Percentiles rank a stretch among this genome's conserved stretches.
These are phyloP conservation scores for Alligator sinensis DNA, from an alignment of 2,113 vertebrate genomes.

Conservation along the genomic window DNA sequence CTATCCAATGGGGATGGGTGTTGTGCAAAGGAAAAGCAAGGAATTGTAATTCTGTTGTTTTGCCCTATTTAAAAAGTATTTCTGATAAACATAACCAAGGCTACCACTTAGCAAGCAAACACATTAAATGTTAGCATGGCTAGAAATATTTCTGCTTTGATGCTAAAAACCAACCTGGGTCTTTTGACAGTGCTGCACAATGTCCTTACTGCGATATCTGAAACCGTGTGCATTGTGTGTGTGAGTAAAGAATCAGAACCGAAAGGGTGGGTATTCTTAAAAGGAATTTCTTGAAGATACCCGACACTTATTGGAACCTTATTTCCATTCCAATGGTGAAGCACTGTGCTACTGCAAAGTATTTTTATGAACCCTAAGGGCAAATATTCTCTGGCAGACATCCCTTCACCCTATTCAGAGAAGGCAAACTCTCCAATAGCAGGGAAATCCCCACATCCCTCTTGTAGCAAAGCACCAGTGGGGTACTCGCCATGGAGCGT, in stretches of 20 bases:
- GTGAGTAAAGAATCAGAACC: conserved; percentile 29
- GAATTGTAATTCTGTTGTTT: neutral
- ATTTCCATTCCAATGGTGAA: conserved; percentile 7
- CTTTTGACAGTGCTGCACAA: neutral
- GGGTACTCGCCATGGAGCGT: no score
- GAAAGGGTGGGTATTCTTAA: conserved; percentile 1
- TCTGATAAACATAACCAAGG: neutral
- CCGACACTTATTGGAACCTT: conserved; percentile 21
- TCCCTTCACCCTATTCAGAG: neutral
- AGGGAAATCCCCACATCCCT: neutral
- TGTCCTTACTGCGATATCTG: conserved; percentile 21
- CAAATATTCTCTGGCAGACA: conserved; percentile 48
- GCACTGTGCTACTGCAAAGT: conserved; percentile 57
- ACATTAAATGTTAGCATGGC: conserved; percentile 23
- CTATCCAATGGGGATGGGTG: neutral
- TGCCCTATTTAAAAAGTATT: neutral
- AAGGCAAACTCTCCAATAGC: neutral
- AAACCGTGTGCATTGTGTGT: neutral
- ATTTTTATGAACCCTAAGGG: conserved; percentile 51
- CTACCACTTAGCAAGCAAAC: neutral
- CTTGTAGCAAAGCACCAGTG: neutral
- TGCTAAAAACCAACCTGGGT: conserved; percentile 27
- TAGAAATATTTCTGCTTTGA: conserved; percentile 12
- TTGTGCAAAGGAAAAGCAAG: neutral
- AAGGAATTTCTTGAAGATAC: conserved; percentile 37